Evolutionary conservation across 2,888 invertebrate species (phyloP).

Genomic region (Loripinus fragilis): DNA sequence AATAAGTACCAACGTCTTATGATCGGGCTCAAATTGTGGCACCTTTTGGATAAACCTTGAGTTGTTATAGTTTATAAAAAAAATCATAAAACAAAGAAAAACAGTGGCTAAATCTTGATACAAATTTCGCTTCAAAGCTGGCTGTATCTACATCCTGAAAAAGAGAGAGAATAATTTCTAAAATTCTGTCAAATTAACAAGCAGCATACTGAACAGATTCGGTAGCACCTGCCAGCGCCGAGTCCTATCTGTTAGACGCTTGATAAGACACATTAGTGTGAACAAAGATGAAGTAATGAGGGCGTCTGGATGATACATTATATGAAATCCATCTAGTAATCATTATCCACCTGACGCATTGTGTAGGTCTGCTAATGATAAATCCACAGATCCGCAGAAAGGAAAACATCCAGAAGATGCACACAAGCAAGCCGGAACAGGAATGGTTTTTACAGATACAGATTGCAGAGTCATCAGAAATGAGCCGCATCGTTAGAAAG

Average conservation of each 20-base stretch:
- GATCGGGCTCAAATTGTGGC: background rate
- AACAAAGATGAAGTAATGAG: constrained; percentile 38
- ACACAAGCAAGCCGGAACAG: background rate
- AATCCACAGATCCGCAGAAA: constrained; percentile 16
- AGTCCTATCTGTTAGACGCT: constrained; percentile 20
- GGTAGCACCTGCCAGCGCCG: constrained; percentile 15
- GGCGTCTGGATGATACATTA: constrained; percentile 38
- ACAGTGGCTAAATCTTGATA: background rate
- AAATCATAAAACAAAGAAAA: background rate
- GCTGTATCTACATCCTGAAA: too few relatives aligned
- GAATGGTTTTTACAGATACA: background rate
- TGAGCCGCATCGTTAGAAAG: too few relatives aligned
- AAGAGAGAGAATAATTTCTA: too few relatives aligned
- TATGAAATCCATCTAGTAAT: constrained; percentile 40
- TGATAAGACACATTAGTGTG: constrained; percentile 20
- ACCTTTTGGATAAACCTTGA: too few relatives aligned
- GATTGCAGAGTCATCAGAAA: constrained; percentile 3
- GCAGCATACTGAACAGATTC: constrained; percentile 16
- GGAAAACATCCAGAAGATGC: constrained; percentile 8
- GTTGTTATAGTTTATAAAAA: background rate
- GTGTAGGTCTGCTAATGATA: constrained; percentile 39
- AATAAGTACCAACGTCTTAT: background rate
- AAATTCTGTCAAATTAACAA: constrained; percentile 16
- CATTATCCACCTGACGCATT: constrained; percentile 38
- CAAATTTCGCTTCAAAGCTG: too few relatives aligned